Conservation (phyloP, 2,113 vertebrate species). For the Apus apus region DNA sequence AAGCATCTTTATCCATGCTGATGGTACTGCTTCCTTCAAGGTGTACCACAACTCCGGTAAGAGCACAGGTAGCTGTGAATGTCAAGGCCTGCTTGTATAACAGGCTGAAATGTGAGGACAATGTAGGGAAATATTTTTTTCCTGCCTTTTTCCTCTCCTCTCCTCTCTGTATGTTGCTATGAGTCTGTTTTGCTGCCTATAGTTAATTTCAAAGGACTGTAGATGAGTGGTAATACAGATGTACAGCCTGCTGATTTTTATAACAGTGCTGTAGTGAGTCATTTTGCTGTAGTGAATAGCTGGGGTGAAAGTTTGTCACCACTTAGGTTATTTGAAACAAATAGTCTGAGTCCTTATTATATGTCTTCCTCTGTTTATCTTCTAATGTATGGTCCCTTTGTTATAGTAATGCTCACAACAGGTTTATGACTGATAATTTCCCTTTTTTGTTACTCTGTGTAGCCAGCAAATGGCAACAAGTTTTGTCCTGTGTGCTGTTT, state of each 20-base stretch:
- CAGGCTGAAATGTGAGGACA: not conserved
- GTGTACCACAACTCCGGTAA: slow-evolving; percentile 50
- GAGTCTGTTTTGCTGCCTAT: not conserved
- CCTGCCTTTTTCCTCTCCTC: accelerated
- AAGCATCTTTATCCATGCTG: slow-evolving; percentile 57
- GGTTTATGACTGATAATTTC: not conserved
- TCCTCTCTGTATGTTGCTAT: not conserved
- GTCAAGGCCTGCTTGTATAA: not conserved
- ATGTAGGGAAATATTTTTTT: not conserved
- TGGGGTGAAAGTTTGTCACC: not conserved
- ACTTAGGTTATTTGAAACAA: not conserved
- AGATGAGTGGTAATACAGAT: not conserved
- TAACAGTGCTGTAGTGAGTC: not conserved
- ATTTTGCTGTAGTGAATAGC: not conserved
- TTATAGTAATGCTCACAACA: not conserved
- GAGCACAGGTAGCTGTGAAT: not conserved
- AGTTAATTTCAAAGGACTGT: not conserved
- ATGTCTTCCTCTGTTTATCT: not conserved
- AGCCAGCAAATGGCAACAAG: not conserved
- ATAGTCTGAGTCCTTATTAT: not conserved
- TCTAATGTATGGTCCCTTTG: not conserved
- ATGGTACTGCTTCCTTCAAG: slow-evolving; percentile 64
- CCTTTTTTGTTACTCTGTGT: not conserved
- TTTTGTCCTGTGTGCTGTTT: not conserved
- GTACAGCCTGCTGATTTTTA: not conserved